A percentile compares a stretch with the other conserved stretches of the same genome.
Evolutionary conservation across 2,888 invertebrate species (phyloP).

Genomic region (Hirtodrosophila histrioides): DNA sequence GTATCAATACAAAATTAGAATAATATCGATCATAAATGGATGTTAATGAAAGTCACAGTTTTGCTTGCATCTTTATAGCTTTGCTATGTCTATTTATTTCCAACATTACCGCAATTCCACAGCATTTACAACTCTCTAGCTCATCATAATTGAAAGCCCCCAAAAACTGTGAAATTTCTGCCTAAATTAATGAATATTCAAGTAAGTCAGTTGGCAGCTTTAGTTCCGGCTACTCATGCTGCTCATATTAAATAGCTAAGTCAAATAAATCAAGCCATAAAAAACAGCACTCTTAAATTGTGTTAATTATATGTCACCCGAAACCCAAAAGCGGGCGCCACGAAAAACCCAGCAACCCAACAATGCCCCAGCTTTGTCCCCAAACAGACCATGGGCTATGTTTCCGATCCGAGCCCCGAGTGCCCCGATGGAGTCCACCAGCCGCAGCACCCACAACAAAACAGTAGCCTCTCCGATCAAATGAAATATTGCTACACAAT

Average conservation of each 20-base stretch:
- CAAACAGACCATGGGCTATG: conserved; percentile 65
- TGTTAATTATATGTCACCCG: conserved; percentile 65
- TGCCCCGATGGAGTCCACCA: not conserved
- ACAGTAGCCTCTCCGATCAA: conserved; percentile 78
- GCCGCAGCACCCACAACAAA: conserved; percentile 46
- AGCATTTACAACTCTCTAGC: conserved; percentile 45
- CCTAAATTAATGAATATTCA: conserved; percentile 1
- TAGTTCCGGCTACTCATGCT: conserved; percentile 77
- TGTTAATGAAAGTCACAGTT: conserved; percentile 1
- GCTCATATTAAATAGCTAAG: conserved; percentile 60
- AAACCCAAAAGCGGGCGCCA: conserved; percentile 26
- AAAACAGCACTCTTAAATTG: conserved; percentile 38
- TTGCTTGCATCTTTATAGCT: conserved; percentile 9
- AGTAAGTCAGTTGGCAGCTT: conserved; percentile 28
- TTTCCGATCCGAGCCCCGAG: conserved; percentile 15
- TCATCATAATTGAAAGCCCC: conserved; percentile 25
- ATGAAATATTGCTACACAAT: conserved; percentile 80
- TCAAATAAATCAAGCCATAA: conserved; percentile 69
- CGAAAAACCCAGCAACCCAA: conserved; percentile 12
- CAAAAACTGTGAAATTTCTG: conserved; percentile 19
- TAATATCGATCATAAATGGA: not conserved
- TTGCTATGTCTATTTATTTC: conserved; percentile 13
- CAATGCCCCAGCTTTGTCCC: conserved; percentile 63
- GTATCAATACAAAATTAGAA: not conserved
- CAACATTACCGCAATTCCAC: conserved; percentile 42